Conservation (phyloP, 2,113 vertebrate genomes). For the Corythornis madagascariensis region DNA sequence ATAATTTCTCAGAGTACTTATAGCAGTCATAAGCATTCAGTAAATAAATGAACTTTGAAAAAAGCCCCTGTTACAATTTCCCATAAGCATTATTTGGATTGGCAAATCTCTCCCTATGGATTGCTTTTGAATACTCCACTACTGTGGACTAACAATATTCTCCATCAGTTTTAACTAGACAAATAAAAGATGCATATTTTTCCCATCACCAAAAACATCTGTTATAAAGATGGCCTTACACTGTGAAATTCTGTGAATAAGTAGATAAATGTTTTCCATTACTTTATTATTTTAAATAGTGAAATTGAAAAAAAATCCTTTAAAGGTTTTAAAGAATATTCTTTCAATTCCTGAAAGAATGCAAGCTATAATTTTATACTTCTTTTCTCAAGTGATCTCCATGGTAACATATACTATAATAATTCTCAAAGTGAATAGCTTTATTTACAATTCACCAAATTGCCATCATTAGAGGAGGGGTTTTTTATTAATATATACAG, state of each 20-base stretch:
- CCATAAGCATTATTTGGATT: background rate
- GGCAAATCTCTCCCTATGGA: background rate
- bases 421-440: slow-evolving; percentile 21
- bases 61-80: background rate
- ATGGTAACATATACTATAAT: slow-evolving; percentile 33
- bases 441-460: slow-evolving; percentile 38
- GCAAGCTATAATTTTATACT: slow-evolving; percentile 32
- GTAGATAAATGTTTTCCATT: background rate
- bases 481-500: slow-evolving; percentile 23
- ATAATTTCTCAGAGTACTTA: background rate
- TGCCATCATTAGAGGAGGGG: background rate
- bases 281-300: slow-evolving; percentile 8
- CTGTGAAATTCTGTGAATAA: background rate
- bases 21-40: background rate
- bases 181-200: background rate
- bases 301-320: background rate
- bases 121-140: background rate
- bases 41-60: background rate
- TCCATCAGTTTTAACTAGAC: background rate
- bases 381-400: slow-evolving; percentile 39
- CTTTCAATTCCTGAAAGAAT: slow-evolving; percentile 19
- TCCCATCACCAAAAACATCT: background rate
- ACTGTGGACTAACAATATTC: background rate
- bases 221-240: background rate
- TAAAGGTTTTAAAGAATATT: slow-evolving; percentile 25